Conservation (phyloP, 1,140 invertebrate species). For the Pogonus chalceus region DNA sequence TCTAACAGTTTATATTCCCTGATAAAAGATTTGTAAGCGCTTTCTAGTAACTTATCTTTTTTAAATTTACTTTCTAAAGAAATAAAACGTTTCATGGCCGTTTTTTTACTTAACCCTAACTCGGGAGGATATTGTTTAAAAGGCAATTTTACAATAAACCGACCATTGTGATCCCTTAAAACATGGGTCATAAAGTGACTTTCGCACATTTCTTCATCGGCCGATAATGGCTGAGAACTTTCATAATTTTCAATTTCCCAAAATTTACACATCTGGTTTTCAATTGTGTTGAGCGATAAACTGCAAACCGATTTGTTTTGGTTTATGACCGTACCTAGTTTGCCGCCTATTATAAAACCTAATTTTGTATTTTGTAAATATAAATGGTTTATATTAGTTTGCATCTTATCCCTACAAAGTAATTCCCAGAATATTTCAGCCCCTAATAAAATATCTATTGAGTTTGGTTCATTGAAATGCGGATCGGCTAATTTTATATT, state of each 20-base stretch:
- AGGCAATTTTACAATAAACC: slow-evolving; percentile 18
- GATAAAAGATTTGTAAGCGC: no score
- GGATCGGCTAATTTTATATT: slow-evolving; percentile 11
- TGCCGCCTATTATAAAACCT: no score
- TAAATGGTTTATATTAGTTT: no score
- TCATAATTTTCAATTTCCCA: slow-evolving; percentile 14
- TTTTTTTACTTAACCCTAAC: no score
- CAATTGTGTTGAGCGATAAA: slow-evolving; percentile 7
- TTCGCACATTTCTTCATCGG: slow-evolving; percentile 15
- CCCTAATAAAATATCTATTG: slow-evolving; percentile 11
- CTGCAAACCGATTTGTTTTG: not conserved
- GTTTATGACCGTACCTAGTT: no score
- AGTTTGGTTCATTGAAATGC: not conserved
- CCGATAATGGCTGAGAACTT: not conserved
- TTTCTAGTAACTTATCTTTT: slow-evolving; percentile 18
- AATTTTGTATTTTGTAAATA: no score
- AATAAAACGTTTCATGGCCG: slow-evolving; percentile 22
- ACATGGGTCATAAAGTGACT: slow-evolving; percentile 8
- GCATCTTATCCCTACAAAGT: no score
- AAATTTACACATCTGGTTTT: no score
- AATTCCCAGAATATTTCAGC: slow-evolving; percentile 12
- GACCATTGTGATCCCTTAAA: slow-evolving; percentile 6
- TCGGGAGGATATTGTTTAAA: slow-evolving; percentile 18
- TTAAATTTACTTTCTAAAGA: slow-evolving; percentile 25
- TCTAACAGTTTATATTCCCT: no score